Evolutionary conservation across 2,888 invertebrate species (phyloP).

Genomic region (Dysmachus trigonus): DNA sequence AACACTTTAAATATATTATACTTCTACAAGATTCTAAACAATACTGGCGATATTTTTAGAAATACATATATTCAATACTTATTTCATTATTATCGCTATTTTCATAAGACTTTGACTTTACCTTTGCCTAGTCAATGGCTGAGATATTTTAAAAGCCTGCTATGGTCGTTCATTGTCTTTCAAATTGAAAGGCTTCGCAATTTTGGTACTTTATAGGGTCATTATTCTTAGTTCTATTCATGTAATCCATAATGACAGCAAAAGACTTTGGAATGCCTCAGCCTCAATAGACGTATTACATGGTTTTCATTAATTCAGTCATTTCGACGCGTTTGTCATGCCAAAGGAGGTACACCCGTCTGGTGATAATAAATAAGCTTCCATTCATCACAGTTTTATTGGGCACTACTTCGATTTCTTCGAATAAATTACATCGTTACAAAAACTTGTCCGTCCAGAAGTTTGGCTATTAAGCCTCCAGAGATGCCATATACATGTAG

Average conservation of each 20-base stretch:
- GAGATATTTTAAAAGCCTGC: neutral
- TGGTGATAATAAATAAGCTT: neutral
- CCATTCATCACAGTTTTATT: neutral
- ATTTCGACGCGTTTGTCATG: neutral
- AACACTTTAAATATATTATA: no score
- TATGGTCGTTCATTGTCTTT: neutral
- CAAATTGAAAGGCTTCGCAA: neutral
- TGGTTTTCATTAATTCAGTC: neutral
- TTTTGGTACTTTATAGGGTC: neutral
- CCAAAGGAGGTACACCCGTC: neutral
- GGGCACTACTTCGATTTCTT: neutral
- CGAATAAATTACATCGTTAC: constrained; percentile 26
- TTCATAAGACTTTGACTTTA: no score
- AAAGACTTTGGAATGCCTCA: neutral
- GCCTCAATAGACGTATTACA: neutral
- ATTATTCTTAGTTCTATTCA: neutral
- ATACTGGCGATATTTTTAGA: no score
- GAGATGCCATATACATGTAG: neutral
- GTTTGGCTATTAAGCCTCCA: neutral
- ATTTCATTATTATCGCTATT: no score
- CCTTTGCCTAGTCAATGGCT: neutral
- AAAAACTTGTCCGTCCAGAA: constrained; percentile 15
- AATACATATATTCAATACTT: no score
- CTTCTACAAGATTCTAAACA: no score
- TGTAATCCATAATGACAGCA: neutral